These are phyloP conservation scores for Periophthalmus magnuspinnatus DNA, from an alignment of 2,797 vertebrate genomes.

Conservation along the genomic window DNA sequence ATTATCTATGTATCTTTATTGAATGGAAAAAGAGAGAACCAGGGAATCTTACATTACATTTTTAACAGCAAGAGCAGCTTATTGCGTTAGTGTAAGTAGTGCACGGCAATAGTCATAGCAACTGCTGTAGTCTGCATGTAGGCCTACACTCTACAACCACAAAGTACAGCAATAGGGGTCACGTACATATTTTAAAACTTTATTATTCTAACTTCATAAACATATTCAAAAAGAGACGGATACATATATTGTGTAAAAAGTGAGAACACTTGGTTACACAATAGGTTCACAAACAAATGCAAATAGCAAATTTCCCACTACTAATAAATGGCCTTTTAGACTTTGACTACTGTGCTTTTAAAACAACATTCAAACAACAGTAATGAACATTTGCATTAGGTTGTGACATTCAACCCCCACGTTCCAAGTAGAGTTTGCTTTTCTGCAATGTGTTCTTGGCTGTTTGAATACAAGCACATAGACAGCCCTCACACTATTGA, in stretches of 20 bases:
- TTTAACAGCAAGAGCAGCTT: too few species aligned
- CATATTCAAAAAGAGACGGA: background rate
- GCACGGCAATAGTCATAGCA: too few species aligned
- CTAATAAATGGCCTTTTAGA: background rate
- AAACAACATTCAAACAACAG: background rate
- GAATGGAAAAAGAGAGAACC: too few species aligned
- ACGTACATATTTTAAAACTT: background rate
- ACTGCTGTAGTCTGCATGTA: background rate
- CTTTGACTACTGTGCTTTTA: background rate
- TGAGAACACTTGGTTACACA: background rate
- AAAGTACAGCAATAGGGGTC: background rate
- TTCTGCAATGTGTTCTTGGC: slow-evolving; percentile 31
- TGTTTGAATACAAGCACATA: slow-evolving; percentile 52
- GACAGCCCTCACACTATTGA: slow-evolving; percentile 59
- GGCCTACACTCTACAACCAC: background rate
- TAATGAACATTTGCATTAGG: background rate
- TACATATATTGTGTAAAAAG: background rate
- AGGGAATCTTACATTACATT: too few species aligned
- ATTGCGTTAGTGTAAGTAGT: too few species aligned
- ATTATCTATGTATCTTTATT: too few species aligned
- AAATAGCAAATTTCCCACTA: background rate
- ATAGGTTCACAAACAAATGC: background rate
- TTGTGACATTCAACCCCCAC: slow-evolving; percentile 23
- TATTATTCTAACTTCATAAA: background rate
- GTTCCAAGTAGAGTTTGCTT: slow-evolving; percentile 41